Percentiles rank a stretch among this genome's conserved stretches.
These are phyloP conservation scores for Brachypteracias leptosomus DNA, from an alignment of 2,113 vertebrate genomes.

Conservation along the genomic window DNA sequence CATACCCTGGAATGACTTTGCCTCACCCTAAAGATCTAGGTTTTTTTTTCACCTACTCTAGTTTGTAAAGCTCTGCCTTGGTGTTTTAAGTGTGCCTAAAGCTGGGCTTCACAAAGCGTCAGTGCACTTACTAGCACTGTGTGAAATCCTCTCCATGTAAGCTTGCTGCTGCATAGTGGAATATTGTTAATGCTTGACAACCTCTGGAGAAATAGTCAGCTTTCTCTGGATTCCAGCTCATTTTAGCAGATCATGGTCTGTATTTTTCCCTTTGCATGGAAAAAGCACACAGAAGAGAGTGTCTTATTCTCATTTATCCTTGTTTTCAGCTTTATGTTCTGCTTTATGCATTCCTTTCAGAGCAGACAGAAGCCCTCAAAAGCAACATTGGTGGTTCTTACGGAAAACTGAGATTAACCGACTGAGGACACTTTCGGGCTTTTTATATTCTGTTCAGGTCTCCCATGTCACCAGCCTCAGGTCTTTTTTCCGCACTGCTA, in stretches of 20 bases:
- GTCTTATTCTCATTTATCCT: neutral
- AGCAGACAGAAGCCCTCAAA: neutral
- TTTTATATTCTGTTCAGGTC: neutral
- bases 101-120: neutral
- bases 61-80: neutral
- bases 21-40: neutral
- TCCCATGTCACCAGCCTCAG: neutral
- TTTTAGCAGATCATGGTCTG: neutral
- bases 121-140: neutral
- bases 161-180: neutral
- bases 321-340: neutral
- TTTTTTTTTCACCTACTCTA: fast-evolving
- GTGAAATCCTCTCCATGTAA: neutral
- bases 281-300: neutral
- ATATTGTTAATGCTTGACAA: neutral
- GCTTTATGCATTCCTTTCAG: neutral
- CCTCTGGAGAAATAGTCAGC: neutral
- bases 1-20: neutral
- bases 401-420: neutral
- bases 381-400: neutral
- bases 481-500: neutral
- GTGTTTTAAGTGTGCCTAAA: neutral
- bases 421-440: neutral
- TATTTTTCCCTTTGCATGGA: neutral
- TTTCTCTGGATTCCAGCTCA: neutral